These are phyloP conservation scores for Anthonomus grandis DNA, from an alignment of 1,140 invertebrate species.

Conservation along the genomic window DNA sequence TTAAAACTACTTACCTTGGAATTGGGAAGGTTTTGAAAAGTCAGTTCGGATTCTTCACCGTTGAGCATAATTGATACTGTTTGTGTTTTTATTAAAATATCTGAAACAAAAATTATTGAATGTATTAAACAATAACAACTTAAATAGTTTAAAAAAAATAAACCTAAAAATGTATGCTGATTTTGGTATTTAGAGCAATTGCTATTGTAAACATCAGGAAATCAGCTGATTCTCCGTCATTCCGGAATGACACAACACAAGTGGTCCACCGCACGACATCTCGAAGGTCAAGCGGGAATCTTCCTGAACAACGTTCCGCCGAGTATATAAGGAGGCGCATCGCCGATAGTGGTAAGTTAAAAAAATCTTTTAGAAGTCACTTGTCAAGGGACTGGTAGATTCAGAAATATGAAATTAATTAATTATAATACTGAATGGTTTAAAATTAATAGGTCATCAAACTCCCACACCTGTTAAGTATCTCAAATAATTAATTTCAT, in stretches of 20 bases:
- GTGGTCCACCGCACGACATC: too few relatives aligned
- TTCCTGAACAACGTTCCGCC: too few relatives aligned
- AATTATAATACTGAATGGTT: too few relatives aligned
- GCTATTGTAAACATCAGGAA: not conserved
- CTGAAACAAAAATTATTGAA: constrained; percentile 40
- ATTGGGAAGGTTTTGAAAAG: constrained; percentile 65
- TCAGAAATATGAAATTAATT: too few relatives aligned
- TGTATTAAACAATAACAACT: not conserved
- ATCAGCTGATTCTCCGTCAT: too few relatives aligned
- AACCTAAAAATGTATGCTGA: not conserved
- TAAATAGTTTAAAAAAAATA: not conserved
- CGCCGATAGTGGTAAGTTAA: too few relatives aligned
- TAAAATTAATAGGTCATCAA: too few relatives aligned
- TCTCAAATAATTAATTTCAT: too few relatives aligned
- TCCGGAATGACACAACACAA: not conserved
- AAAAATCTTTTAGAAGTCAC: not conserved
- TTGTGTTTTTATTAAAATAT: constrained; percentile 66
- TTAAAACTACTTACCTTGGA: constrained; percentile 57
- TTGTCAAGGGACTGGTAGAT: not conserved
- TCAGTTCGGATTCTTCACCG: constrained; percentile 84
- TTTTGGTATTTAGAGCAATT: not conserved
- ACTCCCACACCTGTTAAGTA: too few relatives aligned
- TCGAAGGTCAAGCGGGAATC: too few relatives aligned
- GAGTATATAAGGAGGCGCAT: too few relatives aligned
- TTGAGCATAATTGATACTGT: constrained; percentile 86